These are phyloP conservation scores for Calliphora vicina DNA, from an alignment of 1,140 invertebrate species.

Conservation along the genomic window DNA sequence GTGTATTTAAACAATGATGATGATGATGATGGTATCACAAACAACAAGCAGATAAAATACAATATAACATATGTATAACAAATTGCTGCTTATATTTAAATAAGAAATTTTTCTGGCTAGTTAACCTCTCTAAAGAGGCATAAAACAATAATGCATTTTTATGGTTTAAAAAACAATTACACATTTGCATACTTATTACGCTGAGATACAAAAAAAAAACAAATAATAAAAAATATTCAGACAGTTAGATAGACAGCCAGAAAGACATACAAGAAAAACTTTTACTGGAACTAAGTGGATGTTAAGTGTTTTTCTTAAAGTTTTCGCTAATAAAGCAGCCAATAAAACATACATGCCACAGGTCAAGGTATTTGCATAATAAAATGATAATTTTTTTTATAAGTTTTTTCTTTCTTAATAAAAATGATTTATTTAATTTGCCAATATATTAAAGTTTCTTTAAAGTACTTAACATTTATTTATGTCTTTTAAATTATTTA, in stretches of 20 bases:
- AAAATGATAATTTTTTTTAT: too few relatives aligned
- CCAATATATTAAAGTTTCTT: neutral
- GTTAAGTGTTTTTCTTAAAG: neutral
- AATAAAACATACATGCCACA: neutral
- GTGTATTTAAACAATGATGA: too few relatives aligned
- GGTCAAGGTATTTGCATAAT: neutral
- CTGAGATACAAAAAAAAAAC: neutral
- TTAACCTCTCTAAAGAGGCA: constrained; percentile 16
- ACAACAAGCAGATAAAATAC: too few relatives aligned
- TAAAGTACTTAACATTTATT: neutral
- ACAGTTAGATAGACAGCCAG: neutral
- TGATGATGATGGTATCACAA: neutral
- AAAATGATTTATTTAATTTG: neutral
- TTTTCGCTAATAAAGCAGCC: too few relatives aligned
- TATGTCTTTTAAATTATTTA: neutral
- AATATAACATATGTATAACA: neutral
- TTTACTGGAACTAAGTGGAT: neutral
- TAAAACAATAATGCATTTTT: constrained; percentile 14
- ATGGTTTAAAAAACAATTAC: neutral
- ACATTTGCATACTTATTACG: neutral
- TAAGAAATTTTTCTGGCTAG: neutral
- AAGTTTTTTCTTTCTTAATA: neutral
- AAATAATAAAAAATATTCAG: too few relatives aligned
- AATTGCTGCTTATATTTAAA: neutral
- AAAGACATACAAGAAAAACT: neutral